phyloP scores from a whole-genome alignment of 2,888 invertebrate genomes.

The Osmoderma eremita region DNA sequence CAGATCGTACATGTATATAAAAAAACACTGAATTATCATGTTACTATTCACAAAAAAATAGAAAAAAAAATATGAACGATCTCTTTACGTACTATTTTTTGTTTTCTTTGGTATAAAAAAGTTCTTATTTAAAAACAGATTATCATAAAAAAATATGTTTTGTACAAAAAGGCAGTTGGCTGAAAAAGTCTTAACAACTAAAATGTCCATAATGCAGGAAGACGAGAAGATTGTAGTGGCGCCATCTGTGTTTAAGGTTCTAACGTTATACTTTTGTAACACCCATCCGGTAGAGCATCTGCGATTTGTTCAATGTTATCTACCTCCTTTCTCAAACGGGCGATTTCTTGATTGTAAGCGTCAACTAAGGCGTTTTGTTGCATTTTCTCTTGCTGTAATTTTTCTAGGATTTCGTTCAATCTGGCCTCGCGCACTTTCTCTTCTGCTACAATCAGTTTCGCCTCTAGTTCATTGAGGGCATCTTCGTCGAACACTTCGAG shows the following conservation, averaged over 20 bases:
- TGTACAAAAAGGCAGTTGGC: background rate
- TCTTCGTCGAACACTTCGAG: slow-evolving; percentile 77
- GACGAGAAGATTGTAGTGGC: background rate
- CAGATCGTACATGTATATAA: slow-evolving; percentile 1
- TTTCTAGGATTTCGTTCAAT: slow-evolving; percentile 79
- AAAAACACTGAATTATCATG: slow-evolving; percentile 1
- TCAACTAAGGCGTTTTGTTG: slow-evolving; percentile 75
- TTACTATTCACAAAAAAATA: slow-evolving; percentile 1
- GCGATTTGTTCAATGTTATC: slow-evolving; percentile 84
- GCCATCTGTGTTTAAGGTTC: slow-evolving; percentile 68
- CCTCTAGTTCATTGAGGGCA: slow-evolving; percentile 71
- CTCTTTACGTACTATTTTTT: slow-evolving; percentile 4
- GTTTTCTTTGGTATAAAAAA: slow-evolving; percentile 27
- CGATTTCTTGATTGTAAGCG: slow-evolving; percentile 81
- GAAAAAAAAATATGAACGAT: slow-evolving; percentile 15
- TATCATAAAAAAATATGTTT: background rate
- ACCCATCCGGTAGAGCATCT: slow-evolving; percentile 80
- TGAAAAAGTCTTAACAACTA: background rate
- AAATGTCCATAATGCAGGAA: too few relatives aligned
- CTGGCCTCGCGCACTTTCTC: slow-evolving; percentile 76
- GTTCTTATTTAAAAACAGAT: background rate
- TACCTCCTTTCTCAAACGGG: slow-evolving; percentile 77
- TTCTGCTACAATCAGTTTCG: slow-evolving; percentile 77
- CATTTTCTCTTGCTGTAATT: slow-evolving; percentile 73
- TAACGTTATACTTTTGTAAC: slow-evolving; percentile 80